Percentiles rank a stretch among this genome's conserved stretches.
phyloP scores from a whole-genome alignment of 2,797 vertebrate species.

The Xenopus petersii region DNA sequence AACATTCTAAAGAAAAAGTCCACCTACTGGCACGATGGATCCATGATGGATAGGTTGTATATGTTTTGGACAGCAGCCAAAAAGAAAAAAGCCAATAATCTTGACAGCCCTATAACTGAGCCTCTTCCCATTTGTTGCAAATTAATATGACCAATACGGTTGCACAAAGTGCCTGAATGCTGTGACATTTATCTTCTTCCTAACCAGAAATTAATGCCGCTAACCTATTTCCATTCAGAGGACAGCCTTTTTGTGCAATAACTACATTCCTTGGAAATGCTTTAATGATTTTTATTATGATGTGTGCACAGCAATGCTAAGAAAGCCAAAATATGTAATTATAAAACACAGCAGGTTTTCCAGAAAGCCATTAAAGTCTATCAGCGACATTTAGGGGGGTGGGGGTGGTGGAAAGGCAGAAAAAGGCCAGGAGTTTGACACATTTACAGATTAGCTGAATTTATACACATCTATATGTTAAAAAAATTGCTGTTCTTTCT shows the following conservation, averaged over 20 bases:
- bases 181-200: neutral
- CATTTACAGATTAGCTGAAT: slow-evolving; percentile 30
- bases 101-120: too few relatives aligned
- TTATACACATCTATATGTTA: neutral
- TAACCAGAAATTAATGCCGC: slow-evolving; percentile 18
- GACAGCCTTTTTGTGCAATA: slow-evolving; percentile 23
- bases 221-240: slow-evolving; percentile 27
- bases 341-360: slow-evolving; percentile 48
- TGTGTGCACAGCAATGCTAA: slow-evolving; percentile 44
- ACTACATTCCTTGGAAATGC: slow-evolving; percentile 42
- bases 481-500: slow-evolving; percentile 33
- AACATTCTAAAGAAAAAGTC: too few relatives aligned
- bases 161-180: too few relatives aligned
- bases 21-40: too few relatives aligned
- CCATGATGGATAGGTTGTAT: neutral
- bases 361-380: slow-evolving; percentile 48
- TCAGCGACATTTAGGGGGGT: slow-evolving; percentile 21
- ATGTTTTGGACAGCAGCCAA: neutral
- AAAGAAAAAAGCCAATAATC: neutral
- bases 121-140: too few relatives aligned
- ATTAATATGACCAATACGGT: too few relatives aligned
- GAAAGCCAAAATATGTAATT: slow-evolving; percentile 49
- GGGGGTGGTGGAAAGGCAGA: slow-evolving; percentile 11
- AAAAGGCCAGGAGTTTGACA: slow-evolving; percentile 34
- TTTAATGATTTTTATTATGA: slow-evolving; percentile 48